Evolutionary conservation across 2,113 vertebrate genomes (phyloP).

Genomic region (pig (Sus scrofa)): DNA sequence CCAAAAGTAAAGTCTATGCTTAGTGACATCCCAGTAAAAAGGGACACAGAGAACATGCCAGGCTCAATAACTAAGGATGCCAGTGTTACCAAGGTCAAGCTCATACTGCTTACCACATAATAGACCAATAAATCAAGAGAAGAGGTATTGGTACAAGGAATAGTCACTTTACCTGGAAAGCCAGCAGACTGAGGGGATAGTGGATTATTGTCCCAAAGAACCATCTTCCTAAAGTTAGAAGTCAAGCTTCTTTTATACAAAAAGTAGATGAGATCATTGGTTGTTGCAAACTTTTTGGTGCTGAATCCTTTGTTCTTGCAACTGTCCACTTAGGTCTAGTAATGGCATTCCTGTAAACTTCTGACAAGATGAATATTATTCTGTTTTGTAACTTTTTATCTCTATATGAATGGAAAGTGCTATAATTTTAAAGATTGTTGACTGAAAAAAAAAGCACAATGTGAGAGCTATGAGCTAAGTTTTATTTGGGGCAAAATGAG

Average conservation of each 20-base stretch:
- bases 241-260: neutral
- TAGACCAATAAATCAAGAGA: neutral
- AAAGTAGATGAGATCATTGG: neutral
- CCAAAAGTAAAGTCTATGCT: neutral
- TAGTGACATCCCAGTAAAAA: neutral
- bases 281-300: neutral
- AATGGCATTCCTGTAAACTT: neutral
- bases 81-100: neutral
- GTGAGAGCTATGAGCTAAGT: neutral
- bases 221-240: neutral
- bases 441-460: neutral
- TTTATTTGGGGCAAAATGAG: neutral
- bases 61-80: neutral
- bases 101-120: neutral
- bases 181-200: neutral
- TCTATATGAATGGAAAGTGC: neutral
- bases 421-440: neutral
- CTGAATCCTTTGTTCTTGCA: neutral
- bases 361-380: neutral
- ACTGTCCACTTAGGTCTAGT: neutral
- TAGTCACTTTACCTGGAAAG: neutral
- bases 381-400: neutral
- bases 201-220: neutral
- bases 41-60: neutral
- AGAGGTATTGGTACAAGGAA: neutral